These are phyloP conservation scores for Mirza zaza DNA, from an alignment of 2,113 vertebrate species.

Conservation along the genomic window DNA sequence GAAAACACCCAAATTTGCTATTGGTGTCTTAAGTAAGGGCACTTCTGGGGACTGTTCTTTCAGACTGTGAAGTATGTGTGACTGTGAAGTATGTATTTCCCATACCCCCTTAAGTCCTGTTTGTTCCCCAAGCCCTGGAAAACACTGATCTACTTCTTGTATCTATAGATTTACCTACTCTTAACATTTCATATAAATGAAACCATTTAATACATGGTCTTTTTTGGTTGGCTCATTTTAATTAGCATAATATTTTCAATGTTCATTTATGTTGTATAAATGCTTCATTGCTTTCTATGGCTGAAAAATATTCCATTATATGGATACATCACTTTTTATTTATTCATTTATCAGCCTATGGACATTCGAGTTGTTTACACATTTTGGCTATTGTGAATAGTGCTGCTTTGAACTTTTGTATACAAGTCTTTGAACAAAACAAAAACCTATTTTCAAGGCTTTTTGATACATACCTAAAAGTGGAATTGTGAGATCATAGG, in stretches of 20 bases:
- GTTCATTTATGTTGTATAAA: background rate
- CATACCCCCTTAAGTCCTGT: background rate
- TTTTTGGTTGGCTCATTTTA: background rate
- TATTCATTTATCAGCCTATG: background rate
- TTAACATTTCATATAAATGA: background rate
- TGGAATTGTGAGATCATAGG: background rate
- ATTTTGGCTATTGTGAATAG: background rate
- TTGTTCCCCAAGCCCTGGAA: background rate
- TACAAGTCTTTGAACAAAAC: background rate
- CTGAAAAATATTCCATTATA: background rate
- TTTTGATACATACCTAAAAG: fast-evolving
- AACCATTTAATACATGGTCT: background rate
- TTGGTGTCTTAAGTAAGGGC: background rate
- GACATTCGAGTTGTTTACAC: background rate
- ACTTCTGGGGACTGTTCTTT: background rate
- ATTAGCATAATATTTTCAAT: background rate
- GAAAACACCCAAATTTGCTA: background rate
- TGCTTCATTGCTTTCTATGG: background rate
- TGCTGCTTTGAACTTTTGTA: background rate
- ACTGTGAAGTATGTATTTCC: background rate
- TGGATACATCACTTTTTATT: background rate
- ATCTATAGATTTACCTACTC: background rate
- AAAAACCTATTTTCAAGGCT: background rate
- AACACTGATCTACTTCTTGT: background rate
- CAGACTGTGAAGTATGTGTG: background rate